Percentiles rank a stretch among this genome's conserved stretches.
These are phyloP conservation scores for Chelon labrosus DNA, from an alignment of 2,797 vertebrate species.

Conservation along the genomic window DNA sequence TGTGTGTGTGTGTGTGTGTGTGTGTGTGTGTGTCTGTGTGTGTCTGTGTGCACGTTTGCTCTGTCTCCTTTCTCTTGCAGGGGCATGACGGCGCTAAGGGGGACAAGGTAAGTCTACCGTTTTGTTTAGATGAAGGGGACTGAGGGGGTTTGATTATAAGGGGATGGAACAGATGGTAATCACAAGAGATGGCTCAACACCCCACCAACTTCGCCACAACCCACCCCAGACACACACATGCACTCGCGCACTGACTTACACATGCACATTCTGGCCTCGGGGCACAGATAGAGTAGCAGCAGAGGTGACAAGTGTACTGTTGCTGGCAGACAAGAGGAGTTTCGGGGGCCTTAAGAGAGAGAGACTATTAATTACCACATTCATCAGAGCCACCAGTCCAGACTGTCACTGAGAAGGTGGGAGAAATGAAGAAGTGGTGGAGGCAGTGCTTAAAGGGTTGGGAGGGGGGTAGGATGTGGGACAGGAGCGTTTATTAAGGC, in stretches of 20 bases:
- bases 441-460: slow-evolving; percentile 40
- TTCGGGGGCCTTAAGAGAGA: slow-evolving; percentile 65
- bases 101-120: slow-evolving; percentile 91
- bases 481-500: slow-evolving; percentile 18
- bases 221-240: slow-evolving; percentile 8
- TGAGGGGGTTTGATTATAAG: slow-evolving; percentile 74
- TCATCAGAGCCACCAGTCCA: slow-evolving; percentile 69
- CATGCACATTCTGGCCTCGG: slow-evolving; percentile 22
- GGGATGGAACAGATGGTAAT: slow-evolving; percentile 79
- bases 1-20: slow-evolving; percentile 61
- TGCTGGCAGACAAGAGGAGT: slow-evolving; percentile 69
- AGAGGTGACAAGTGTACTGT: slow-evolving; percentile 77
- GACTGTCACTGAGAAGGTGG: slow-evolving; percentile 67
- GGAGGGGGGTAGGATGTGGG: slow-evolving; percentile 23
- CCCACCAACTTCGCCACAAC: slow-evolving; percentile 2
- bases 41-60: slow-evolving; percentile 36
- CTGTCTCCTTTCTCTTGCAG: slow-evolving; percentile 81
- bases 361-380: slow-evolving; percentile 81
- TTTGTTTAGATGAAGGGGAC: slow-evolving; percentile 79
- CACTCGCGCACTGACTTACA: slow-evolving; percentile 1
- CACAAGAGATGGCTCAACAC: slow-evolving; percentile 69
- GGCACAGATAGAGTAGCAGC: slow-evolving; percentile 66
- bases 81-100: slow-evolving; percentile 90
- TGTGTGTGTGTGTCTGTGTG: slow-evolving; percentile 58
- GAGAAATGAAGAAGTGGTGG: slow-evolving; percentile 39